A percentile compares a stretch with the other conserved stretches of the same genome.
Conservation (phyloP, 2,113 vertebrate genomes). For the Mandrillus leucophaeus region DNA sequence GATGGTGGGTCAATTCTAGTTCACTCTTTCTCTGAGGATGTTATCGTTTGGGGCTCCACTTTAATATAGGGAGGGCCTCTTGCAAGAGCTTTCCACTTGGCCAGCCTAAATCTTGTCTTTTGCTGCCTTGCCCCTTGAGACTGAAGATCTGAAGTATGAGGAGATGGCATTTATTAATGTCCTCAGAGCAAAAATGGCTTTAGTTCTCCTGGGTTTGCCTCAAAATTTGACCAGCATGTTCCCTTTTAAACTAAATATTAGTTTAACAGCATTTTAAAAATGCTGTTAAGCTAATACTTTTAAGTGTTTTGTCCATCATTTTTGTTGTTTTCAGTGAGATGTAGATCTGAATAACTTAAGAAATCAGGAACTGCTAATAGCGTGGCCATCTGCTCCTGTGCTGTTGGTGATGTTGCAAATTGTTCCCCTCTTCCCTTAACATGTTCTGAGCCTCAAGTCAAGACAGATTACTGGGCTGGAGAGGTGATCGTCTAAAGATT, state of each 20-base stretch:
- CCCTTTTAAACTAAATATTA: neutral
- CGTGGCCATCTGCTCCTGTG: neutral
- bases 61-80: neutral
- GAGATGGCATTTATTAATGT: neutral
- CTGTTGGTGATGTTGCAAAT: neutral
- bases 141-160: neutral
- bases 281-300: neutral
- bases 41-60: neutral
- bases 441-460: neutral
- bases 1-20: neutral
- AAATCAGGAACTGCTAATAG: neutral
- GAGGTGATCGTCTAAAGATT: neutral
- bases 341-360: neutral
- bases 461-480: neutral
- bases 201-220: neutral
- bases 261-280: too few species aligned
- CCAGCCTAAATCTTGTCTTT: neutral
- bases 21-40: neutral
- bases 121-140: neutral
- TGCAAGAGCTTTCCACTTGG: neutral
- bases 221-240: neutral
- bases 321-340: neutral
- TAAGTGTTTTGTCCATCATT: neutral
- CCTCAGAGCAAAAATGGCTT: neutral
- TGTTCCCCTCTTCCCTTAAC: rapidly evolving